Base-by-base conservation (phyloP, 2,113 vertebrate species). In the Isichthys henryi region DNA sequence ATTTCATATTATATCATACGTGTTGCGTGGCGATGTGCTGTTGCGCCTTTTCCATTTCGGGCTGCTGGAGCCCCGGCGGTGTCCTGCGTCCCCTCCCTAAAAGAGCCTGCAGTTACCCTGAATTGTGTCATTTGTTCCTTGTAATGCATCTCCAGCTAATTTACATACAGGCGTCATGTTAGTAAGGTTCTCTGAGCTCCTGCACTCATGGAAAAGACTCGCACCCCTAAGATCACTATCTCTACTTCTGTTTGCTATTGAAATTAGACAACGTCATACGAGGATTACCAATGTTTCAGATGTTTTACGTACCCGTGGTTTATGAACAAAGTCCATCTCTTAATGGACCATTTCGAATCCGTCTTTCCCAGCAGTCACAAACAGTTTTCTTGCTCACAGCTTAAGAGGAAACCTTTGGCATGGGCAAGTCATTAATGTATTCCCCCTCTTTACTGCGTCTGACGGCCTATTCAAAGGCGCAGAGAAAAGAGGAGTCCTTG, bases 1-100 rank as follows among this genome's bases (percentile, higher is more conserved):
- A 93, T 93, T 94, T 93, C 86, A 94, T 94, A 90, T 62, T 88
- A 87, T 53, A 88, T 58, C 91, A 88, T n/a, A 90, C 88, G 90
- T 88, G 88, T 85, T 88, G 27, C 56, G 89, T 58, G 89, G 77
- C 91, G 84, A 88, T 35, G 62, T 74, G 74, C 45, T 3, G 86
- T 87, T 80, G 10, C 89, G 15, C 58, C 2, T 80, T 80, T 80
- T 80, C 45, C 13, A 62, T 23, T 85, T 88, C 17, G 46, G 5
- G 88, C 74, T 39, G 15, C 74, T 2, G 0, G 70, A 39, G 13
- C 48, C 48, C 27, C 19, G 9, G 5, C 2, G 82, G 11, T 43
- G 39, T 48, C 70, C 35, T 17, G 17, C 5, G n/a, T 86, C 45
- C 46, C 0, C 3, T 52, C 27, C 84, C 43, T 74, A 13, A 86